phyloP scores from a whole-genome alignment of 2,888 invertebrate species.

The Harmothoe impar region DNA sequence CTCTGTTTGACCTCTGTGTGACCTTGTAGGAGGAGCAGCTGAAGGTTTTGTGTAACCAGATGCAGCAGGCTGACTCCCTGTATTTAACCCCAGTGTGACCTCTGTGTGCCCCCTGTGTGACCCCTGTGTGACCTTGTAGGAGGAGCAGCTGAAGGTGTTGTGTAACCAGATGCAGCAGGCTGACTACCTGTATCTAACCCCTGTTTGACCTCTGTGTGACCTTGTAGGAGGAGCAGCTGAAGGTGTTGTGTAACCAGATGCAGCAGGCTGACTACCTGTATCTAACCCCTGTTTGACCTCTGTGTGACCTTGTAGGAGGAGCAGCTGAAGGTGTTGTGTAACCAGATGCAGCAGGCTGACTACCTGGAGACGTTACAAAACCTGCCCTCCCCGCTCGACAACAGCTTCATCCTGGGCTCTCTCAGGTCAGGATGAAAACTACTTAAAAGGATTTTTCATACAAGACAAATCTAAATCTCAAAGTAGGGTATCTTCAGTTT shows the following conservation, averaged over 20 bases:
- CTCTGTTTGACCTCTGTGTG: too few species aligned
- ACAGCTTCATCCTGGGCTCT: conserved; percentile 84
- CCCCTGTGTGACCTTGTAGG: conserved; percentile 75
- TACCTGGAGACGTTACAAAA: conserved; percentile 85
- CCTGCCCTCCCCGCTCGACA: conserved; percentile 86
- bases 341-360: conserved; percentile 85
- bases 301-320: conserved; percentile 79
- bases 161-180: conserved; percentile 84
- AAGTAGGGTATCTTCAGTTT: too few species aligned
- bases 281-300: background rate
- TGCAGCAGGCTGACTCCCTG: conserved; percentile 79
- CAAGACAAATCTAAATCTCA: too few species aligned
- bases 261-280: conserved; percentile 84
- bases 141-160: conserved; percentile 84
- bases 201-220: conserved; percentile 11
- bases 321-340: conserved; percentile 84
- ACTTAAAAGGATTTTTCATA: too few species aligned
- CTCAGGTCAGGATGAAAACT: conserved; percentile 80
- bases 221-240: conserved; percentile 82
- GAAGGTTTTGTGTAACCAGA: conserved; percentile 84
- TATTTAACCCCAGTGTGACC: background rate
- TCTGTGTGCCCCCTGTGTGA: too few species aligned
- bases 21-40: conserved; percentile 82
- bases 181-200: conserved; percentile 79
- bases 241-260: conserved; percentile 85